Percentiles rank a stretch among this genome's conserved stretches.
Evolutionary conservation across 1,140 invertebrate genomes (phyloP).

Genomic region (Zaprionus davidi): DNA sequence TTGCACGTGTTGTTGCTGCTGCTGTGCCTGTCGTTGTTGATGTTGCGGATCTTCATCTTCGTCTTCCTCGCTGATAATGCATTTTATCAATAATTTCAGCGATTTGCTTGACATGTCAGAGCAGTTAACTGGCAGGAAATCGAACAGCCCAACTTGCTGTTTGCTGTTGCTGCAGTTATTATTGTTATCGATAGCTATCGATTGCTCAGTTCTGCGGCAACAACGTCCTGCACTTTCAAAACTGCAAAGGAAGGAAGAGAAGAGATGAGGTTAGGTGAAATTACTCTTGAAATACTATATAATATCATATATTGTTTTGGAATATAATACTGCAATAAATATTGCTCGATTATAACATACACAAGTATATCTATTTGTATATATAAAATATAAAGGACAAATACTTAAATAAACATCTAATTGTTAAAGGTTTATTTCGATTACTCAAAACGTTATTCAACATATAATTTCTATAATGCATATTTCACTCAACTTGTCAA

Average conservation of each 20-base stretch:
- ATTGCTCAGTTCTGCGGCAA: not conserved
- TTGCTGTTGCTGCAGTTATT: not conserved
- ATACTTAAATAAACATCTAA: not conserved
- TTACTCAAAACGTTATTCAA: too few relatives aligned
- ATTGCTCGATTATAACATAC: not conserved
- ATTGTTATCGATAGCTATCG: not conserved
- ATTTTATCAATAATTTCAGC: slow-evolving; percentile 73
- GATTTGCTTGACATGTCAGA: slow-evolving; percentile 71
- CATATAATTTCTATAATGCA: too few relatives aligned
- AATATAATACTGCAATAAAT: too few relatives aligned
- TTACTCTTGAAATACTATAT: too few relatives aligned
- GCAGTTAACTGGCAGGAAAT: slow-evolving; percentile 24
- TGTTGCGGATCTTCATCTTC: slow-evolving; percentile 81
- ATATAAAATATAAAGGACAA: not conserved
- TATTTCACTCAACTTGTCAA: not conserved
- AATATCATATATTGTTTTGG: too few relatives aligned
- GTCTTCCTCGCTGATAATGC: slow-evolving; percentile 83
- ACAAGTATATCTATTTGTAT: not conserved
- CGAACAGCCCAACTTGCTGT: slow-evolving; percentile 11
- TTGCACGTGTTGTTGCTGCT: slow-evolving; percentile 44
- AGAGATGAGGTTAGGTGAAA: not conserved
- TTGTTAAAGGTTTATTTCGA: too few relatives aligned
- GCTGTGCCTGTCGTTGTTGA: slow-evolving; percentile 41
- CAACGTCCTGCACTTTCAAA: not conserved
- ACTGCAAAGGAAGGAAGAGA: not conserved